phyloP scores from a whole-genome alignment of 2,113 vertebrate species.

The Mus spicilegus region DNA sequence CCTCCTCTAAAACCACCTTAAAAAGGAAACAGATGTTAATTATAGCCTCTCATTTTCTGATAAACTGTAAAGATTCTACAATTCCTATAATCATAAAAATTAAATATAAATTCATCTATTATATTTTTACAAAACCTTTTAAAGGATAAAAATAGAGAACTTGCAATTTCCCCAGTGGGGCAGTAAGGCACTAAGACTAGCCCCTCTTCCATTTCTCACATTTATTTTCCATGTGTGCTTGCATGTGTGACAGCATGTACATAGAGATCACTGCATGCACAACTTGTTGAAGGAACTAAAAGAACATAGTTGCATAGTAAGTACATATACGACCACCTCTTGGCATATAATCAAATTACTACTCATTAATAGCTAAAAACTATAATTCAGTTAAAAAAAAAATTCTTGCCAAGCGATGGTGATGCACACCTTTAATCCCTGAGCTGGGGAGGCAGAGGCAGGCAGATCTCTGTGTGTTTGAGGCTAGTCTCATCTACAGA shows the following conservation, averaged over 20 bases:
- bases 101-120: neutral
- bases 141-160: slow-evolving; percentile 31
- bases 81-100: neutral
- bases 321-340: neutral
- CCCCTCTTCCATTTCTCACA: neutral
- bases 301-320: neutral
- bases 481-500: neutral
- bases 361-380: neutral
- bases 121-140: neutral
- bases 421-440: neutral
- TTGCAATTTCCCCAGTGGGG: neutral
- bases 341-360: neutral
- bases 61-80: neutral
- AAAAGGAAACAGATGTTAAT: slow-evolving; percentile 23
- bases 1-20: slow-evolving; percentile 89
- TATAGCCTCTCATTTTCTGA: neutral
- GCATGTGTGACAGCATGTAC: too few species aligned
- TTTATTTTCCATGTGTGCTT: too few species aligned
- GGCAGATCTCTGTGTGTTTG: neutral
- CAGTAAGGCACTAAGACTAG: neutral
- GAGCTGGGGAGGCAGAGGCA: neutral
- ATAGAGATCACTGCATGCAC: neutral
- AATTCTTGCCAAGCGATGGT: neutral
- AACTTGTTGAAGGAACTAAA: neutral
- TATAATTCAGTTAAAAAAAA: slow-evolving; percentile 21